phyloP scores from a whole-genome alignment of 2,113 vertebrate species.

The Athene noctua region DNA sequence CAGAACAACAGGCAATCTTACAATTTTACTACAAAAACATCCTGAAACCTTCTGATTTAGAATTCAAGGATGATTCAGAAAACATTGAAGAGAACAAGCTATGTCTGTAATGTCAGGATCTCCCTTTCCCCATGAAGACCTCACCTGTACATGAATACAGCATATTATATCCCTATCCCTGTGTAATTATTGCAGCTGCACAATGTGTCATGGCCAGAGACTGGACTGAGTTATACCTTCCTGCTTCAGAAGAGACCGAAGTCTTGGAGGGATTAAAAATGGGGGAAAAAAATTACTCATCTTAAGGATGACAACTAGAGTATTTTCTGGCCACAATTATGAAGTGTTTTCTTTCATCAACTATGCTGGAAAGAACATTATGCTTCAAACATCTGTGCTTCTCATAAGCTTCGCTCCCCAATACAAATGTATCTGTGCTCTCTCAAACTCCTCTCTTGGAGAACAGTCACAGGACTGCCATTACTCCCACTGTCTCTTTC shows the following conservation, averaged over 20 bases:
- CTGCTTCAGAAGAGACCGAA: background rate
- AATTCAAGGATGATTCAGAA: background rate
- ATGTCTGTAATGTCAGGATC: background rate
- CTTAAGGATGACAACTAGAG: background rate
- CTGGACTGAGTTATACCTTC: background rate
- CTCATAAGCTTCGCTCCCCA: background rate
- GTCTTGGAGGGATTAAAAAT: background rate
- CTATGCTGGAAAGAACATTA: background rate
- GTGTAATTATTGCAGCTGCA: background rate
- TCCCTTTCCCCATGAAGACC: background rate
- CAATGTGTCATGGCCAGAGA: background rate
- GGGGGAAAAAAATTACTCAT: background rate
- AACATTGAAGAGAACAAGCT: background rate
- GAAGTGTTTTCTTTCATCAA: background rate
- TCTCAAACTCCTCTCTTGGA: background rate
- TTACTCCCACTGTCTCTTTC: background rate
- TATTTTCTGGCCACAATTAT: background rate
- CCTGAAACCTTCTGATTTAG: background rate
- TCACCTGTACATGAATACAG: background rate
- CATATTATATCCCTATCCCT: background rate
- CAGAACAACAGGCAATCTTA: background rate
- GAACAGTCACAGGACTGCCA: background rate
- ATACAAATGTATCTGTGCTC: background rate
- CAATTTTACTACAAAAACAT: background rate
- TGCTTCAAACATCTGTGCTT: slow-evolving; percentile 25